Base-by-base conservation (phyloP, 2,797 vertebrate species). In the Zenarchopterus dispar region DNA sequence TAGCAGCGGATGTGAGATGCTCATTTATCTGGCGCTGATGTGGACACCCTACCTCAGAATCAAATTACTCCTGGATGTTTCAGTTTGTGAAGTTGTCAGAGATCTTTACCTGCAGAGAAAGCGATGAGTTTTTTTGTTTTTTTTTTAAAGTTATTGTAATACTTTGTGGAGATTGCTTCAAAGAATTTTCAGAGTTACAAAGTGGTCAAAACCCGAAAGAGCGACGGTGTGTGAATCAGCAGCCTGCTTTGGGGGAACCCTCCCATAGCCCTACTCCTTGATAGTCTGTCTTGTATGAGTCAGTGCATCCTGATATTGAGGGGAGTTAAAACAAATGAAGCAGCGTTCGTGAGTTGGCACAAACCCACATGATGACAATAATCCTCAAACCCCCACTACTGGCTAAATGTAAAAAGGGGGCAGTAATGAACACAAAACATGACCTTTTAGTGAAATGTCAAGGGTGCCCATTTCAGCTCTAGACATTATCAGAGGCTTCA, bases 381-480 rank as follows among this genome's bases (percentile, higher is more conserved):
- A 75, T 81, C 67, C 45, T 70, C 41, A 69, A n/a, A 73, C 54
- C 50, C 54, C 60, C 42, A 13, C 42, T 44, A 52, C 63, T 70
- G 60, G 52, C 39, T 56, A 43, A 46, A 73, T 80, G 70, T 82
- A 78, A 70, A 83, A 76, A 48, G 36, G 39, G 23, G 66, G 44
- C 66, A 68, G 75, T 81, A 80, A 88, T 78, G 62, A 87, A 88
- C 74, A 84, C 70, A 82, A 87, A 88, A 83, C 71, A 62, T 86
- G 86, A 88, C 91, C 90, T 92, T 93, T 89, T 49, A 33, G 60
- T 0, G 0, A 85, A 92, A 93, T 91, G 87, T 89, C 88, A 90
- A 80, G 86, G 80, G 82, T 82, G 78, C 71, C 70, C 31, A 47
- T 88, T 85, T 91, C 70, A 84, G 83, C 76, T 82, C 75, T 80